These are phyloP conservation scores for Embidobia sp. DNA, from an alignment of 2,888 invertebrate genomes.

Conservation along the genomic window DNA sequence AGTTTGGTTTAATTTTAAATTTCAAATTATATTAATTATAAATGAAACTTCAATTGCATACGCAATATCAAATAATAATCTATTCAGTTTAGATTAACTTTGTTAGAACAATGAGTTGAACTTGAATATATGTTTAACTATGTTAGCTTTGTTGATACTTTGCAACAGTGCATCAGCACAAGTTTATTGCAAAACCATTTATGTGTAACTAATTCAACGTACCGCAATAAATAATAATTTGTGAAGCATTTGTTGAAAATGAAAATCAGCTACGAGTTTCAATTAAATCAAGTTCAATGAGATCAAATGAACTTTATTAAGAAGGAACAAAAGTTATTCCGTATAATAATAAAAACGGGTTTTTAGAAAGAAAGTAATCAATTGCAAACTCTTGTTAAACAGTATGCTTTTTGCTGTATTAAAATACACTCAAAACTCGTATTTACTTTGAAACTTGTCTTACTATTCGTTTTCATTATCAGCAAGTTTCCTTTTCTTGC, in stretches of 20 bases:
- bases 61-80: no score
- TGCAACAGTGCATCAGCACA: no score
- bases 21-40: no score
- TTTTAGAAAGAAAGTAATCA: background rate
- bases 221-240: background rate
- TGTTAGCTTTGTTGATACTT: no score
- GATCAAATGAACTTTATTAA: background rate
- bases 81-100: no score
- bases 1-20: no score
- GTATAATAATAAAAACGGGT: background rate
- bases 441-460: background rate
- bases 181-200: no score
- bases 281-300: background rate
- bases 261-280: background rate
- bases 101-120: no score
- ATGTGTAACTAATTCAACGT: no score
- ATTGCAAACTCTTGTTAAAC: slow-evolving; percentile 2
- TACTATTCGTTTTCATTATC: background rate
- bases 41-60: no score
- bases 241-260: background rate
- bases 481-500: background rate
- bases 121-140: no score
- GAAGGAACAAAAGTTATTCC: background rate
- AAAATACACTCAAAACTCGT: background rate
- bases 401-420: slow-evolving; percentile 4